Evolutionary conservation across 2,888 invertebrate genomes (phyloP).

Genomic region (Sminthurides aquaticus): DNA sequence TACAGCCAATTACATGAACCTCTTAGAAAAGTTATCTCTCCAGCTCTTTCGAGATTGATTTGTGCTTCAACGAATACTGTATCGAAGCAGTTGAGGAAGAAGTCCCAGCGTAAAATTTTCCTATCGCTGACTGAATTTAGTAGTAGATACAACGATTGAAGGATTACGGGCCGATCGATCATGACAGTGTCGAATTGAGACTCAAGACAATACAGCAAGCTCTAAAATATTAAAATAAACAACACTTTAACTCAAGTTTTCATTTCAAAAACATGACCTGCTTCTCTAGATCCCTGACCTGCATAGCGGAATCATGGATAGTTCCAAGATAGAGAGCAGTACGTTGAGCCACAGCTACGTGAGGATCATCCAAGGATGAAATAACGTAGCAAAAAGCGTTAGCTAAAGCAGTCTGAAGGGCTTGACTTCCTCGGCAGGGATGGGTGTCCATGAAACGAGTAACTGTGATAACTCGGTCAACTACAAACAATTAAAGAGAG

Average conservation of each 20-base stretch:
- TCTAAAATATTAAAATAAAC: conserved; percentile 51
- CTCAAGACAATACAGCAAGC: conserved; percentile 86
- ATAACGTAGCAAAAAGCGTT: conserved; percentile 95
- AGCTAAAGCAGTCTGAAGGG: conserved; percentile 84
- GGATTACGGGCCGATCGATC: conserved; percentile 89
- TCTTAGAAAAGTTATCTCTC: conserved; percentile 73
- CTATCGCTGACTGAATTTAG: conserved; percentile 87
- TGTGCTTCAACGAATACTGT: conserved; percentile 93
- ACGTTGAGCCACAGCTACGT: conserved; percentile 89
- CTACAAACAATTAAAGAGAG: conserved; percentile 47
- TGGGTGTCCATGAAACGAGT: conserved; percentile 88
- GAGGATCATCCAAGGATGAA: conserved; percentile 90
- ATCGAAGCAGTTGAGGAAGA: conserved; percentile 93
- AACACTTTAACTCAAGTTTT: neutral
- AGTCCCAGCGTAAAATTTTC: conserved; percentile 89
- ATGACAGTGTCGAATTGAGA: conserved; percentile 97
- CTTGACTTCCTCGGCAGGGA: conserved; percentile 71
- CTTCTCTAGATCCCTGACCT: conserved; percentile 60
- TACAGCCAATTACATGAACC: no score
- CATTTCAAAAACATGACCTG: neutral
- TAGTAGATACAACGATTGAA: conserved; percentile 89
- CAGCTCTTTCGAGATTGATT: conserved; percentile 74
- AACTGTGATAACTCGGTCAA: conserved; percentile 87
- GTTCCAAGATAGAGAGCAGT: conserved; percentile 87
- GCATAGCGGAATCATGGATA: conserved; percentile 79